phyloP scores from a whole-genome alignment of 2,797 vertebrate species.

The Scomberomorus guttatus region DNA sequence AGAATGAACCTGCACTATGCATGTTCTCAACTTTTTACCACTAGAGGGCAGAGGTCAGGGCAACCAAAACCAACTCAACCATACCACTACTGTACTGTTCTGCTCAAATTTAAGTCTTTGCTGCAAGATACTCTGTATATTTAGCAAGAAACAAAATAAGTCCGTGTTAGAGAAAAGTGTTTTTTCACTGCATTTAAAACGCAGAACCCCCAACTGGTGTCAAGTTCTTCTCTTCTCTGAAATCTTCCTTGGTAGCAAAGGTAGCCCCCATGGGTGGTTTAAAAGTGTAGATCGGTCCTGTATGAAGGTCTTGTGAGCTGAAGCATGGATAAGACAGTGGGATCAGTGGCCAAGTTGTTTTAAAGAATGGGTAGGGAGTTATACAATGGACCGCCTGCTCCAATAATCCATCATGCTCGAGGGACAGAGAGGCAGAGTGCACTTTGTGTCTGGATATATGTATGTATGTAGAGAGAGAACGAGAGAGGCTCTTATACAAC shows the following conservation, averaged over 20 bases:
- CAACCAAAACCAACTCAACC: neutral
- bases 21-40: conserved; percentile 12
- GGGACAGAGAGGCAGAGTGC: conserved; percentile 53
- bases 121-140: neutral
- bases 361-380: conserved; percentile 56
- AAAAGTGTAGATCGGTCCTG: conserved; percentile 22
- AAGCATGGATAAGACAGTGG: conserved; percentile 13
- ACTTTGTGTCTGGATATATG: conserved; percentile 56
- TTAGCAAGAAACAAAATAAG: neutral
- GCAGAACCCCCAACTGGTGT: neutral
- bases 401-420: conserved; percentile 64
- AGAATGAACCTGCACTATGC: neutral
- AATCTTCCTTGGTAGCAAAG: neutral
- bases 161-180: rapidly evolving
- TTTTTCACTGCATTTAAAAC: neutral
- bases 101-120: neutral
- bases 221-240: neutral
- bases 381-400: conserved; percentile 58
- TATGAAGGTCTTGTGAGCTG: conserved; percentile 39
- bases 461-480: conserved; percentile 27
- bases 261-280: neutral
- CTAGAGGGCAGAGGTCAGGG: conserved; percentile 27
- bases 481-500: conserved; percentile 63
- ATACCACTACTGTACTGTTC: neutral
- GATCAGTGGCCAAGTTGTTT: conserved; percentile 38